Percentiles rank a stretch among this genome's conserved stretches.
Evolutionary conservation across 2,888 invertebrate genomes (phyloP).

Genomic region (Resseliella maxima): DNA sequence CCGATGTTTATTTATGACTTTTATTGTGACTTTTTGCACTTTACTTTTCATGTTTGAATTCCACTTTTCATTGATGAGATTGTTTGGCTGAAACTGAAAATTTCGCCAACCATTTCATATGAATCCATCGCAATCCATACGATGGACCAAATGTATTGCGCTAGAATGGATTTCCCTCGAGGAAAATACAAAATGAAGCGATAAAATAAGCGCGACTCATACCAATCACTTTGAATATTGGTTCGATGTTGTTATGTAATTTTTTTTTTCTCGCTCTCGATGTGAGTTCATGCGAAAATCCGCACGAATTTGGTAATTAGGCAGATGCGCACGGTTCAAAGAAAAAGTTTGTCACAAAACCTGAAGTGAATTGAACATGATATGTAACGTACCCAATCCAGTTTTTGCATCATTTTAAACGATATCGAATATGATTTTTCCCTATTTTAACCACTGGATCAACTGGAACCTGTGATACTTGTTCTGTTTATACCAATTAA

Average conservation of each 20-base stretch:
- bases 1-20: not conserved
- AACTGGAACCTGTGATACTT: too few species aligned
- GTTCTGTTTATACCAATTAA: not conserved
- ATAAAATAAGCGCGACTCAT: not conserved
- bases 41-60: not conserved
- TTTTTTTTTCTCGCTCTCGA: not conserved
- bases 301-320: not conserved
- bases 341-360: not conserved
- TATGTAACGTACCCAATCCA: not conserved
- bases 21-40: not conserved
- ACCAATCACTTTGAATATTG: not conserved
- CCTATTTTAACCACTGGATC: too few species aligned
- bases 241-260: not conserved
- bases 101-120: not conserved
- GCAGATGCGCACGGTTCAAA: not conserved
- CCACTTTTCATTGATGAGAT: too few species aligned
- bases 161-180: not conserved
- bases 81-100: not conserved
- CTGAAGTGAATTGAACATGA: not conserved
- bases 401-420: not conserved
- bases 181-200: not conserved
- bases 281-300: not conserved
- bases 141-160: not conserved
- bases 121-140: too few species aligned
- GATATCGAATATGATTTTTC: not conserved